Evolutionary conservation across 2,797 vertebrate species (phyloP).

Genomic region (Pagetopsis macropterus): DNA sequence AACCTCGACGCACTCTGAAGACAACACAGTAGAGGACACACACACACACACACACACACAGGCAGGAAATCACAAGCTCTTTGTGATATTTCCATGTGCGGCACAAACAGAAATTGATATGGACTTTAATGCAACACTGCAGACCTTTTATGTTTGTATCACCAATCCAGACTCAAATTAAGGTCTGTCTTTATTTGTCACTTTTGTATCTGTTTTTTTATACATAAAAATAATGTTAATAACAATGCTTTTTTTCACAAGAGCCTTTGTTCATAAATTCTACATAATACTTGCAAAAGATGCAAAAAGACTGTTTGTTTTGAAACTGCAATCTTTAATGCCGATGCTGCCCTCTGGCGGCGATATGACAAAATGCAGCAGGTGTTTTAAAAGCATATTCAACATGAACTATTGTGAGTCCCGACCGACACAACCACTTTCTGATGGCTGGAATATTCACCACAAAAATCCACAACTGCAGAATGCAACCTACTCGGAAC

Average conservation of each 20-base stretch:
- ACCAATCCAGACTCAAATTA: not conserved
- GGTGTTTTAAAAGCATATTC: conserved; percentile 7
- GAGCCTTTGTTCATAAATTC: conserved; percentile 4
- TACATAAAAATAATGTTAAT: conserved; percentile 39
- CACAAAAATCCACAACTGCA: not conserved
- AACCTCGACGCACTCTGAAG: conserved; percentile 70
- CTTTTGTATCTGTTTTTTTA: conserved; percentile 24
- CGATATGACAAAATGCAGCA: not conserved
- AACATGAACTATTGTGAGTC: not conserved
- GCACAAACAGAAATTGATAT: not conserved
- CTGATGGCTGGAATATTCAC: not conserved
- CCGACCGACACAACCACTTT: not conserved
- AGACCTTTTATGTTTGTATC: not conserved
- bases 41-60: not conserved
- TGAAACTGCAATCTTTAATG: conserved; percentile 19
- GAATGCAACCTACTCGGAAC: not conserved
- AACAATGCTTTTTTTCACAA: not conserved
- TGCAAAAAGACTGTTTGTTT: not conserved
- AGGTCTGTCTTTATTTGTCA: conserved; percentile 8
- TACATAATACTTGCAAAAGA: not conserved
- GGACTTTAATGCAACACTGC: conserved; percentile 6
- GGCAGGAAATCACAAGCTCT: not conserved
- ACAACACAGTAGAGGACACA: not conserved
- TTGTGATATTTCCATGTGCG: not conserved
- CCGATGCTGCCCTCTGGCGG: conserved; percentile 54